Evolutionary conservation across 2,113 vertebrate genomes (phyloP).

Genomic region (Amazona vittata): DNA sequence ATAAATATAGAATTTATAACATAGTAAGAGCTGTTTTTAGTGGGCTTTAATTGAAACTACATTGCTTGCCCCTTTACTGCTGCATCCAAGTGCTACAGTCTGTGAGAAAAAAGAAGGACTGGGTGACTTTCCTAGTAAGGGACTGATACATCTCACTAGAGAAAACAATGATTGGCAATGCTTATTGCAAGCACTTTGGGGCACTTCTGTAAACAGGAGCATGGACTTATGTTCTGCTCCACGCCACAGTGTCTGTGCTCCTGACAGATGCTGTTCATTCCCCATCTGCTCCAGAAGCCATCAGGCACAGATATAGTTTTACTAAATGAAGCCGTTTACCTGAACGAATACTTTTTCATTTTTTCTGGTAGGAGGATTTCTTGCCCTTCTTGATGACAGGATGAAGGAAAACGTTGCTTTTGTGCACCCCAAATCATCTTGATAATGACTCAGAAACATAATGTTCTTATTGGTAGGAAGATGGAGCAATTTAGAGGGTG

Average conservation of each 20-base stretch:
- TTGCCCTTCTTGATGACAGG: neutral
- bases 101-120: slow-evolving; percentile 38
- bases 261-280: neutral
- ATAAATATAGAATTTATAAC: slow-evolving; percentile 80
- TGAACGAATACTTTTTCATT: neutral
- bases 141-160: neutral
- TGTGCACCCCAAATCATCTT: neutral
- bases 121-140: slow-evolving; percentile 28
- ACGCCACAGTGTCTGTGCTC: neutral
- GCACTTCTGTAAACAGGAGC: slow-evolving; percentile 30
- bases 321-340: neutral
- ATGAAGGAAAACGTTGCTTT: neutral
- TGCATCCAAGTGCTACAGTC: neutral
- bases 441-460: neutral
- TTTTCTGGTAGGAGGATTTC: neutral
- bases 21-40: slow-evolving; percentile 74
- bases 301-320: neutral
- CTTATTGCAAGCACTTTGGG: neutral
- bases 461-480: neutral
- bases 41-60: slow-evolving; percentile 74
- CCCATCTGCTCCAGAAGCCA: neutral
- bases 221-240: slow-evolving; percentile 5
- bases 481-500: neutral
- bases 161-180: slow-evolving; percentile 56
- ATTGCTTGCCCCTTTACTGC: slow-evolving; percentile 49